Evolutionary conservation across 2,113 vertebrate genomes (phyloP).

Genomic region (Vulpes vulpes): DNA sequence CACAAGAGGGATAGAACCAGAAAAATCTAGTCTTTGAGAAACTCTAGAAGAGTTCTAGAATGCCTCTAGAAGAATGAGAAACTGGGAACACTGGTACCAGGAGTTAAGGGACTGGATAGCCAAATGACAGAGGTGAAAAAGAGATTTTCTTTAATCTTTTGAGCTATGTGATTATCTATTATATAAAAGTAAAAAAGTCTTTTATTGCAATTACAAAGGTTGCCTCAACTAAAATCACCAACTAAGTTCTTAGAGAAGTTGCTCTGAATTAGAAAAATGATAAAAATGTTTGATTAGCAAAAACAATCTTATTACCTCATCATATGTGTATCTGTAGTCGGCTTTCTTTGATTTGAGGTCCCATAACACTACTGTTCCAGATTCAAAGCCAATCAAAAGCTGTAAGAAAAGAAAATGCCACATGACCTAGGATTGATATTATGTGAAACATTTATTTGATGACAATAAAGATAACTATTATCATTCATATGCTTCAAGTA

Average conservation of each 20-base stretch:
- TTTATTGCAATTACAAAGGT: neutral
- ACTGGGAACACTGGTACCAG: neutral
- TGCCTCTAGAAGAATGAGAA: constrained; percentile 2
- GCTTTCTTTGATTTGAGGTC: constrained; percentile 99
- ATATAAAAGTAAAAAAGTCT: neutral
- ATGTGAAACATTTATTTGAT: constrained; percentile 61
- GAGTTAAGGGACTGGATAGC: neutral
- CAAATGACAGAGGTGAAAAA: neutral
- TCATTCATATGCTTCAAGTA: neutral
- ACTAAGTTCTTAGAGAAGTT: constrained; percentile 28
- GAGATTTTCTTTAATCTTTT: neutral
- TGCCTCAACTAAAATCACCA: constrained; percentile 29
- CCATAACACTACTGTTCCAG: constrained; percentile 98
- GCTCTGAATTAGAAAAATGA: neutral
- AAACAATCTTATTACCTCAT: constrained; percentile 92
- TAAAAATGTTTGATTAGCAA: neutral
- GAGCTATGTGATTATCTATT: neutral
- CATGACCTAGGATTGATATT: constrained; percentile 37
- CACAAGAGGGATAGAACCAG: neutral
- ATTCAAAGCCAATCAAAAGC: constrained; percentile 99
- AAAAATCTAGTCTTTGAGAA: neutral
- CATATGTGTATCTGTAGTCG: constrained; percentile 98
- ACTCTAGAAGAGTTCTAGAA: neutral
- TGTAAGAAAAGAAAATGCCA: constrained; percentile 84
- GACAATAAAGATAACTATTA: constrained; percentile 41